Evolutionary conservation across 2,797 vertebrate genomes (phyloP).

Genomic region (Setipinna tenuifilis): DNA sequence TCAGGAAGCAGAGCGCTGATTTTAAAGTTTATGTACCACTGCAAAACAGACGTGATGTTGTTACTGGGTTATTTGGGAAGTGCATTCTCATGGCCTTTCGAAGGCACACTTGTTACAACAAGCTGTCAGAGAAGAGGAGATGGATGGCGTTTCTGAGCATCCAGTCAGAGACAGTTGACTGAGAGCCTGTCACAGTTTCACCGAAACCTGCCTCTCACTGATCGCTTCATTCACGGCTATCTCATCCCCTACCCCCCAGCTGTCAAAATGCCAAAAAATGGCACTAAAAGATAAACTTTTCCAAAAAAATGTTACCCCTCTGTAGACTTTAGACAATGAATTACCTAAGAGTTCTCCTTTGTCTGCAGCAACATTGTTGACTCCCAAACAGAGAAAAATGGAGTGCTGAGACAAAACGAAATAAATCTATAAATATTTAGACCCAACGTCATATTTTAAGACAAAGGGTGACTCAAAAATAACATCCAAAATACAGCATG

Average conservation of each 20-base stretch:
- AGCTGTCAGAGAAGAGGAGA: conserved; percentile 28
- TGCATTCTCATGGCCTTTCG: background rate
- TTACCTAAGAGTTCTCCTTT: background rate
- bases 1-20: background rate
- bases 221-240: background rate
- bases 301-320: background rate
- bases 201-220: background rate
- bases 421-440: conserved; percentile 6
- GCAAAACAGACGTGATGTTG: conserved; percentile 14
- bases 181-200: conserved; percentile 27
- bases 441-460: conserved; percentile 31
- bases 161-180: conserved; percentile 10
- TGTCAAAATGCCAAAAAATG: background rate
- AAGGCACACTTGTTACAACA: conserved; percentile 13
- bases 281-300: background rate
- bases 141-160: background rate
- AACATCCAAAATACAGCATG: conserved; percentile 2
- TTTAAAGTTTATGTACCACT: background rate
- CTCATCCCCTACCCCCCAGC: background rate
- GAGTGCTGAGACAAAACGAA: background rate
- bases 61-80: conserved; percentile 38
- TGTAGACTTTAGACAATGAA: background rate
- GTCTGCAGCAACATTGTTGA: background rate
- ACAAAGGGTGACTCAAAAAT: background rate
- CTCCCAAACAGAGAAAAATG: background rate